These are phyloP conservation scores for Penelope pileata DNA, from an alignment of 2,113 vertebrate species.

Conservation along the genomic window DNA sequence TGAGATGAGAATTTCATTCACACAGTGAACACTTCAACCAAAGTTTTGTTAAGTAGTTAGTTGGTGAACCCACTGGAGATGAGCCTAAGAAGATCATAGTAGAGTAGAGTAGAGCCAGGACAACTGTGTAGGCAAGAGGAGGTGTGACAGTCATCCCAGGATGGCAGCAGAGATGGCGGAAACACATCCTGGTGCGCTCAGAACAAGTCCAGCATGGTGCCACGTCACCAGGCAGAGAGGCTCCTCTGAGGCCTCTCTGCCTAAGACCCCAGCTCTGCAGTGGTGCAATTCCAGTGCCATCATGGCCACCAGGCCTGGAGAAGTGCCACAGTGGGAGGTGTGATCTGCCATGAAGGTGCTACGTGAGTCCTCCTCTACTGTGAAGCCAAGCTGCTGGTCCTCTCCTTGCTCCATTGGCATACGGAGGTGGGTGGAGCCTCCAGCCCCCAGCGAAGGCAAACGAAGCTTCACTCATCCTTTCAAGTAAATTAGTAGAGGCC, in stretches of 20 bases:
- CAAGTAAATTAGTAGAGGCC: background rate
- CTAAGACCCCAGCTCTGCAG: accelerated
- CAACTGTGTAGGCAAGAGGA: background rate
- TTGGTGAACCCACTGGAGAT: background rate
- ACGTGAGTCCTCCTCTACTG: slow-evolving; percentile 16
- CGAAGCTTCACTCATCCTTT: background rate
- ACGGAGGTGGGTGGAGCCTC: background rate
- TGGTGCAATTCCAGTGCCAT: accelerated
- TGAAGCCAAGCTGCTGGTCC: background rate
- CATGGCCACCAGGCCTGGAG: accelerated
- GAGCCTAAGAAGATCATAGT: no score
- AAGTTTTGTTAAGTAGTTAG: background rate
- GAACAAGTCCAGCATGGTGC: background rate
- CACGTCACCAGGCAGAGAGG: background rate
- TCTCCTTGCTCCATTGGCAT: background rate
- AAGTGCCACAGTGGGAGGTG: background rate
- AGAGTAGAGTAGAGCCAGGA: background rate
- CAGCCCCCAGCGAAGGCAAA: background rate
- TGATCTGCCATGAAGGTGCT: background rate
- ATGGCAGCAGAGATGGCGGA: background rate
- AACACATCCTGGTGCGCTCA: accelerated
- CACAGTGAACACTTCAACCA: accelerated
- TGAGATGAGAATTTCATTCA: accelerated
- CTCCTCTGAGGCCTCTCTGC: background rate
- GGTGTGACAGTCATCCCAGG: background rate